phyloP scores from a whole-genome alignment of 2,113 vertebrate species.

The Notothenia rossii region DNA sequence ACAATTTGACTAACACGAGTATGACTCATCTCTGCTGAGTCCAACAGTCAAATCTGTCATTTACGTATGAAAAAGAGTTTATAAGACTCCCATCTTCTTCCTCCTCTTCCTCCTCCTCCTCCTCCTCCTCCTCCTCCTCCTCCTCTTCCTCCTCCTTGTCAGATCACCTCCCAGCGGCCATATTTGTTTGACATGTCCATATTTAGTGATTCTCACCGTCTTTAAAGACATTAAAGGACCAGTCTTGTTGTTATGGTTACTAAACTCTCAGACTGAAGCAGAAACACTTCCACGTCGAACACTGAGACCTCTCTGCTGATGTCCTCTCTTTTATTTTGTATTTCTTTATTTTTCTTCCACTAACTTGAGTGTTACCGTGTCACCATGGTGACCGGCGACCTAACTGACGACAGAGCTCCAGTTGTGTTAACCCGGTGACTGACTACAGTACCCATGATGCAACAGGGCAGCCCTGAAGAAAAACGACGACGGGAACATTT shows the following conservation, averaged over 20 bases:
- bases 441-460: slow-evolving; percentile 57
- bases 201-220: slow-evolving; percentile 46
- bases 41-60: no score
- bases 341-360: not conserved
- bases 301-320: slow-evolving; percentile 32
- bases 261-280: slow-evolving; percentile 32
- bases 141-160: slow-evolving; percentile 43
- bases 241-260: slow-evolving; percentile 8
- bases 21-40: not conserved
- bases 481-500: not conserved
- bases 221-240: slow-evolving; percentile 41
- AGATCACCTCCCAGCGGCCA: slow-evolving; percentile 36
- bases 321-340: not conserved
- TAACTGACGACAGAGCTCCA: slow-evolving; percentile 42
- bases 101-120: slow-evolving; percentile 9
- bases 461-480: slow-evolving; percentile 6
- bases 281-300: not conserved
- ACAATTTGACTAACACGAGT: not conserved
- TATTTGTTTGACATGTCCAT: slow-evolving; percentile 36
- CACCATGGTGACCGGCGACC: slow-evolving; percentile 16
- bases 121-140: no score
- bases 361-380: slow-evolving; percentile 41
- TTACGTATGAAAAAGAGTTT: not conserved
- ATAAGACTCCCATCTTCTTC: not conserved
- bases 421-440: slow-evolving; percentile 52